Percentiles rank a stretch among this genome's conserved stretches.
Evolutionary conservation across 2,797 vertebrate species (phyloP).

Genomic region (Thamnophis elegans): DNA sequence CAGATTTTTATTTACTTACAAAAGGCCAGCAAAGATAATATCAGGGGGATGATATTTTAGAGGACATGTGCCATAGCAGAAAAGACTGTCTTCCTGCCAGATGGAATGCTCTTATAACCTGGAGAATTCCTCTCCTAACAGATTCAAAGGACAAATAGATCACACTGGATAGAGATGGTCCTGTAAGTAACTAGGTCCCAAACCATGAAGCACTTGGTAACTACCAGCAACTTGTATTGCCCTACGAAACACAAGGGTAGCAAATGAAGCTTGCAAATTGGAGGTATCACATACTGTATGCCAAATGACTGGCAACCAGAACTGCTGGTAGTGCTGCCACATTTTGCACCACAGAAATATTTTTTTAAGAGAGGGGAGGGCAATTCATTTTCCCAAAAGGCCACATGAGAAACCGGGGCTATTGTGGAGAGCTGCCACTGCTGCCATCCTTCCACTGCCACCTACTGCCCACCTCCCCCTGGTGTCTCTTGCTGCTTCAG

Average conservation of each 20-base stretch:
- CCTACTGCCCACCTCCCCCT: too few species aligned
- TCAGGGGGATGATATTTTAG: neutral
- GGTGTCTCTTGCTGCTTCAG: neutral
- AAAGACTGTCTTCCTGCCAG: neutral
- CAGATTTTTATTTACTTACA: neutral
- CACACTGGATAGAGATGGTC: neutral
- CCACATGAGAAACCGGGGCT: neutral
- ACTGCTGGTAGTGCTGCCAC: neutral
- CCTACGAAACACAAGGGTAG: neutral
- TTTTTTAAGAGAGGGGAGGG: neutral
- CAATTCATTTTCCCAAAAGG: neutral
- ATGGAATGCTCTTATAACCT: neutral
- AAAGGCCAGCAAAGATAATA: neutral
- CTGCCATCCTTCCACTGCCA: neutral
- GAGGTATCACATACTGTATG: neutral
- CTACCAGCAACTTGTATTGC: neutral
- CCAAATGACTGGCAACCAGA: neutral
- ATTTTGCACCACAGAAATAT: neutral
- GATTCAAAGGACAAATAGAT: neutral
- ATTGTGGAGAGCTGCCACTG: neutral
- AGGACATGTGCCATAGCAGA: neutral
- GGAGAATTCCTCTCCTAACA: neutral
- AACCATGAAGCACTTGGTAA: neutral
- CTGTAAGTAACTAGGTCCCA: neutral
- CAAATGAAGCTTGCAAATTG: neutral